Evolutionary conservation across 2,888 invertebrate species (phyloP).

Genomic region (Pollenia labialis): DNA sequence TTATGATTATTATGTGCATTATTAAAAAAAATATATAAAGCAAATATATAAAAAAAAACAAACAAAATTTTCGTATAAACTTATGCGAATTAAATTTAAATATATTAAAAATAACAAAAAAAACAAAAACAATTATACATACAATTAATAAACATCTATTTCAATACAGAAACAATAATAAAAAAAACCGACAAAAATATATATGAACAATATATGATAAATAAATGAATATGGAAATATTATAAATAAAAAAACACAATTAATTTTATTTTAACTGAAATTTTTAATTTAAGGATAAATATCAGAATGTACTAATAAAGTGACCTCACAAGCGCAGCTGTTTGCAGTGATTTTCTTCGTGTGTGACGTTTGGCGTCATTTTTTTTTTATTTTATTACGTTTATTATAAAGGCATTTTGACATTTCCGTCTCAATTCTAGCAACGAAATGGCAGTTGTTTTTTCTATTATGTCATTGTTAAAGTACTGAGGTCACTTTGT

Average conservation of each 20-base stretch:
- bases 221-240: conserved; percentile 72
- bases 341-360: too few species aligned
- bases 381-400: too few species aligned
- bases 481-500: too few species aligned
- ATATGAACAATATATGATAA: conserved; percentile 71
- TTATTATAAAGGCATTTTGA: too few species aligned
- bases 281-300: background rate
- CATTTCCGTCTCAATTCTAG: too few species aligned
- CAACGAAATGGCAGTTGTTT: too few species aligned
- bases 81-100: conserved; percentile 63
- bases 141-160: conserved; percentile 58
- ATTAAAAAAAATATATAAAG: conserved; percentile 47
- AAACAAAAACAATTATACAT: conserved; percentile 64
- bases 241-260: conserved; percentile 60
- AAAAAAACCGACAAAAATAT: conserved; percentile 59
- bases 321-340: too few species aligned
- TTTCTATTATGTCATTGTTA: too few species aligned
- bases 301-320: too few species aligned
- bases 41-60: conserved; percentile 44
- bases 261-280: conserved; percentile 51
- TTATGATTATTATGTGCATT: conserved; percentile 68
- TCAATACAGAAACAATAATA: conserved; percentile 58
- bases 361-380: too few species aligned
- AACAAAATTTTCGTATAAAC: conserved; percentile 37
- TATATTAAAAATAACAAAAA: conserved; percentile 50